Evolutionary conservation across 2,797 vertebrate genomes (phyloP), one percentile per base, ranked within the genome.

Genomic region (Eremophila alpestris): DNA sequence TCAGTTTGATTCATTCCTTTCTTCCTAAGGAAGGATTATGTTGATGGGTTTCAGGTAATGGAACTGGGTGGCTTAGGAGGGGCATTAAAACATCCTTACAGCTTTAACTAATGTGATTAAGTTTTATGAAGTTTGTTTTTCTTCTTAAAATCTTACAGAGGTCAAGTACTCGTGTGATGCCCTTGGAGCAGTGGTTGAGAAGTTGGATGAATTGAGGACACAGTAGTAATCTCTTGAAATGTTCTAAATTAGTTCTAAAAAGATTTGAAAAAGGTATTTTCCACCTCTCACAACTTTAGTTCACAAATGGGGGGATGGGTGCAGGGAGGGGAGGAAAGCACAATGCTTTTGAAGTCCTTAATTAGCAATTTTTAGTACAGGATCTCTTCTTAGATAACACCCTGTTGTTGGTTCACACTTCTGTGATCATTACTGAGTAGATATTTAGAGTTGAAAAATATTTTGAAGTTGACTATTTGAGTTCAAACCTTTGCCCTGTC

Each of bases 71-170:
- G 98, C 98, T 99, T 98, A 98, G 97, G 96, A 97, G 96, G 95
- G 96, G 97, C 97, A 98, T 98, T 98, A 98, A 98, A 98, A 97
- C 97, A 98, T 98, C 98, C 97, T 98, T 97, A 97, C 96, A 97
- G 97, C 97, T 98, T 98, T 97, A 97, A 97, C 96, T 99, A 99
- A 99, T 98, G 98, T 99, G 98, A 99, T 99, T 99, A 99, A 98
- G 97, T 98, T 98, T 98, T 98, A 98, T 98, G 97, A 98, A 98
- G 98, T 99, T 99, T 99, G 98, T 98, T 99, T 99, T 98, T 98
- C 97, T 98, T 98, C 97, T 97, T 98, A 98, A 97, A 98, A 98
- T 97, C 98, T 98, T 98, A 98, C 97, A 97, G 98, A 98, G 98
- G 98, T 98, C 98, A 98, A 97, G 97, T 98, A 97, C 93, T 97